Percentiles rank a stretch among this genome's conserved stretches.
Conservation (phyloP, 1,140 invertebrate genomes). For the Ectropis grisescens region DNA sequence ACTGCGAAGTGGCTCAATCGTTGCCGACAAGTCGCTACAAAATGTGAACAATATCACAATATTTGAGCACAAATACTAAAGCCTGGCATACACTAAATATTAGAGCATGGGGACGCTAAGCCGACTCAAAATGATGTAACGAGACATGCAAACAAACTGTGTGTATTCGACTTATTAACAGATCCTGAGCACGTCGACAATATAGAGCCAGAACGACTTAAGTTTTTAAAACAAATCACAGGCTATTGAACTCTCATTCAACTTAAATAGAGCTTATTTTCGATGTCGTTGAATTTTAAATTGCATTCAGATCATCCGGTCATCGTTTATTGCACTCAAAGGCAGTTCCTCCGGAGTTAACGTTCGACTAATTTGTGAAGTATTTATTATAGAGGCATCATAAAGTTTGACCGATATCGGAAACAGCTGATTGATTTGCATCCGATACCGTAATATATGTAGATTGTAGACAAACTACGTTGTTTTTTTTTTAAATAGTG, state of each 20-base stretch:
- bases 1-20: constrained; percentile 39
- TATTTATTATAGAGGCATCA: constrained; percentile 38
- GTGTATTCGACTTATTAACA: constrained; percentile 60
- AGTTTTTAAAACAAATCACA: not conserved
- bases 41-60: constrained; percentile 52
- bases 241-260: too few species aligned
- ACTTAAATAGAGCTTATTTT: too few species aligned
- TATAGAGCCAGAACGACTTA: constrained; percentile 16
- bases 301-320: constrained; percentile 45
- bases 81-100: constrained; percentile 58
- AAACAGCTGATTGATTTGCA: constrained; percentile 37
- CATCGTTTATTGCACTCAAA: constrained; percentile 60
- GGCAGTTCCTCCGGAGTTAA: constrained; percentile 58
- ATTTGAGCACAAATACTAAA: constrained; percentile 59
- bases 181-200: constrained; percentile 27
- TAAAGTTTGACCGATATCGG: constrained; percentile 38
- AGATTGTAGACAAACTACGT: too few species aligned
- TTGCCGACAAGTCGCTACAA: constrained; percentile 30
- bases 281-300: too few species aligned
- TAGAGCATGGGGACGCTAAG: constrained; percentile 48
- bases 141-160: constrained; percentile 46
- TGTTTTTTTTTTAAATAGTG: too few species aligned
- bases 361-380: constrained; percentile 67
- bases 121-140: constrained; percentile 59
- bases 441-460: too few species aligned